Evolutionary conservation across 2,113 vertebrate genomes (phyloP).

Genomic region (Semicossyphus pulcher): DNA sequence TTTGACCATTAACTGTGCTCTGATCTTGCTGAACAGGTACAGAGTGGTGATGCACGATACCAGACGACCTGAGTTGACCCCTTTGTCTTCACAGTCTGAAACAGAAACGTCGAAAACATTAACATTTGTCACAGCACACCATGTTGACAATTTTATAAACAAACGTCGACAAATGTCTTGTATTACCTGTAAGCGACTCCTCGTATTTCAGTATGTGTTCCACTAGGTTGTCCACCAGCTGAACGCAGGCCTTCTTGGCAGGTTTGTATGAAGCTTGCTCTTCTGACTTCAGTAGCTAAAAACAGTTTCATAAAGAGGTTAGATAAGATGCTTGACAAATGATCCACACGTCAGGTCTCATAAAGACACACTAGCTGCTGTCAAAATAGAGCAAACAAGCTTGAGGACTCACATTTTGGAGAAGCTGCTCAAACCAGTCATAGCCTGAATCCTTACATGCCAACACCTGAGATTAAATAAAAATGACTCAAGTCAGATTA

Average conservation of each 20-base stretch:
- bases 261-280: conserved; percentile 98
- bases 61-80: conserved; percentile 91
- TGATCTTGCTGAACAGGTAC: conserved; percentile 98
- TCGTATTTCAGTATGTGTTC: conserved; percentile 98
- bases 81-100: conserved; percentile 89
- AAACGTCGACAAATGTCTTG: not conserved
- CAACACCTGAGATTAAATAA: conserved; percentile 85
- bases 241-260: conserved; percentile 96
- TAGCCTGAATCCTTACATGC: conserved; percentile 98
- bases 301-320: not conserved
- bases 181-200: conserved; percentile 92
- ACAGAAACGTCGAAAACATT: conserved; percentile 11
- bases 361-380: not conserved
- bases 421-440: conserved; percentile 99
- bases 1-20: conserved; percentile 97
- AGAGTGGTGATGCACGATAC: conserved; percentile 97
- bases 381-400: not conserved
- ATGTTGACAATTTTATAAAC: not conserved
- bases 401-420: conserved; percentile 93
- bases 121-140: not conserved
- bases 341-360: not conserved
- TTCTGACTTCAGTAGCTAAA: conserved; percentile 94
- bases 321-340: conserved; percentile 11
- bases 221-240: conserved; percentile 97
- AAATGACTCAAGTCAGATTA: not conserved